phyloP scores from a whole-genome alignment of 2,797 vertebrate genomes.

The Chelonia mydas region DNA sequence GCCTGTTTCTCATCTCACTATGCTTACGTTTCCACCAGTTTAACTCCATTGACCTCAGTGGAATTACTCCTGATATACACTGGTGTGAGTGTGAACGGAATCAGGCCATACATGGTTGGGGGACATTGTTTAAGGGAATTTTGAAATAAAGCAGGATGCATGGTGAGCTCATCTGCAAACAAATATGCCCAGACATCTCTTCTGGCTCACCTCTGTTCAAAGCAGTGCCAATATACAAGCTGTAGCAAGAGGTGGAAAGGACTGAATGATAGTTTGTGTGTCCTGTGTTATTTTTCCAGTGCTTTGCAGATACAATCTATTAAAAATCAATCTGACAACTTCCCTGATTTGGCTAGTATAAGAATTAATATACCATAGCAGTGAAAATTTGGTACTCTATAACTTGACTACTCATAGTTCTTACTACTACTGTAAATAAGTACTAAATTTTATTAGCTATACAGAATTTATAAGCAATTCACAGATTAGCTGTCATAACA shows the following conservation, averaged over 20 bases:
- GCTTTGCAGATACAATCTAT: background rate
- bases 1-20: background rate
- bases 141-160: background rate
- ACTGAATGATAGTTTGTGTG: background rate
- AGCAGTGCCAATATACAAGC: background rate
- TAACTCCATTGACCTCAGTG: background rate
- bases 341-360: background rate
- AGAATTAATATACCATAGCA: background rate
- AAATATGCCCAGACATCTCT: background rate
- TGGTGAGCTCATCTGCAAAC: background rate
- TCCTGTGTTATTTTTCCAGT: background rate
- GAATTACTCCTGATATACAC: background rate
- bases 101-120: background rate
- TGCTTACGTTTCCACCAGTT: accelerated
- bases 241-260: background rate
- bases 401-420: background rate
- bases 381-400: background rate
- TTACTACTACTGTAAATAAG: background rate
- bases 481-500: background rate
- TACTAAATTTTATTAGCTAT: background rate
- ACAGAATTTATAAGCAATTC: background rate
- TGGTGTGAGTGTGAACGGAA: background rate
- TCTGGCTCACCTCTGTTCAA: background rate
- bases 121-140: background rate
- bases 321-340: background rate